Conservation (phyloP, 1,140 invertebrate genomes). For the Bombus terrestris region DNA sequence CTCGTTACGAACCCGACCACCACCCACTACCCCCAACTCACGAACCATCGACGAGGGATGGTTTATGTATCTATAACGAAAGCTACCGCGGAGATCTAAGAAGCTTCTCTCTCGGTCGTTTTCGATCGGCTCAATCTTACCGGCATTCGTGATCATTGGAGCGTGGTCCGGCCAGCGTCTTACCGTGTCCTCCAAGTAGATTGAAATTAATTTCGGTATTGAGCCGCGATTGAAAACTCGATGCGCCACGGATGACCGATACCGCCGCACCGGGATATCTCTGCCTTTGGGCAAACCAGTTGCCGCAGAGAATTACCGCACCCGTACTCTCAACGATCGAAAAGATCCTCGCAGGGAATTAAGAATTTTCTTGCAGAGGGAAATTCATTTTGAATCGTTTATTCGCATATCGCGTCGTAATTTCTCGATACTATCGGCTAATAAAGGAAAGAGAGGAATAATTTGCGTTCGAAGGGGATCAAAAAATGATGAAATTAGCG, state of each 20-base stretch:
- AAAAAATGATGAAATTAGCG: no score
- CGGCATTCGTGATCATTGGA: conserved; percentile 73
- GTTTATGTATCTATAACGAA: conserved; percentile 69
- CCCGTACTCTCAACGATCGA: background rate
- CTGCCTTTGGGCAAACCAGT: conserved; percentile 25
- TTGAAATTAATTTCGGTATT: conserved; percentile 74
- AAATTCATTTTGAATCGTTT: background rate
- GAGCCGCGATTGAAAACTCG: conserved; percentile 63
- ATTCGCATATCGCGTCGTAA: no score
- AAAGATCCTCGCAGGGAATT: background rate
- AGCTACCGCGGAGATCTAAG: conserved; percentile 65
- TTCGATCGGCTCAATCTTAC: conserved; percentile 74
- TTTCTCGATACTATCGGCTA: no score
- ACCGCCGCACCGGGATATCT: background rate
- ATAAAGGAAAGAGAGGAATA: no score
- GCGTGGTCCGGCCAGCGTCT: conserved; percentile 60
- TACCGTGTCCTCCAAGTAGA: conserved; percentile 54
- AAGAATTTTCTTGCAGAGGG: background rate
- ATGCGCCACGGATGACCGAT: conserved; percentile 41
- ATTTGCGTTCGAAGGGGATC: no score
- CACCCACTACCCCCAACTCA: conserved; percentile 17
- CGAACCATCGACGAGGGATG: conserved; percentile 13
- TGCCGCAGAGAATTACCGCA: conserved; percentile 27
- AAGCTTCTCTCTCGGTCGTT: conserved; percentile 67
- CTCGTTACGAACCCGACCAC: conserved; percentile 72